Evolutionary conservation across 2,797 vertebrate genomes (phyloP).

Genomic region (Mallotus villosus): DNA sequence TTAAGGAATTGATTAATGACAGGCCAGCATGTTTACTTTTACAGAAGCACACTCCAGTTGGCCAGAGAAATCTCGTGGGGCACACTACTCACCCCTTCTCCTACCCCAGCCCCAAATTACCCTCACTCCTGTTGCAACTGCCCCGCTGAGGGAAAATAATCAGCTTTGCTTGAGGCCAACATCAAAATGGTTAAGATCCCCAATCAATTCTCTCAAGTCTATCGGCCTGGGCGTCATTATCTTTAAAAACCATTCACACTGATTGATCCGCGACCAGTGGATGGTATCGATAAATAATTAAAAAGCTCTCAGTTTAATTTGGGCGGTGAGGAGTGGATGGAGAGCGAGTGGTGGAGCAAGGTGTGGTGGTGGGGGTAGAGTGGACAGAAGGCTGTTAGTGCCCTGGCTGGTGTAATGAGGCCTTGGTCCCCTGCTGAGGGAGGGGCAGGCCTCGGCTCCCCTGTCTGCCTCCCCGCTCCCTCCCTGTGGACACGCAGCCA

Average conservation of each 20-base stretch:
- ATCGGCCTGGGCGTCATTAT: slow-evolving; percentile 74
- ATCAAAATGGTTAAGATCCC: slow-evolving; percentile 69
- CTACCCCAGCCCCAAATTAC: slow-evolving; percentile 66
- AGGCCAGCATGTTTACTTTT: slow-evolving; percentile 68
- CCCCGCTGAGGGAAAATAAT: slow-evolving; percentile 57
- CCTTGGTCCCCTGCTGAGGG: slow-evolving; percentile 76
- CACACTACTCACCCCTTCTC: slow-evolving; percentile 46
- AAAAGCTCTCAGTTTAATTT: slow-evolving; percentile 89
- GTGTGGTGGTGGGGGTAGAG: slow-evolving; percentile 68
- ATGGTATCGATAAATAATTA: slow-evolving; percentile 92
- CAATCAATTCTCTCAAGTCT: slow-evolving; percentile 78
- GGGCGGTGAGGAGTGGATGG: slow-evolving; percentile 77
- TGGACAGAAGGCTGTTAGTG: slow-evolving; percentile 79
- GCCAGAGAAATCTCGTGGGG: slow-evolving; percentile 50
- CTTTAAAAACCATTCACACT: slow-evolving; percentile 80
- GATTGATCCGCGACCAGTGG: slow-evolving; percentile 82
- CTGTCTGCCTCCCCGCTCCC: slow-evolving; percentile 73
- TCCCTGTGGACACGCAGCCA: slow-evolving; percentile 80
- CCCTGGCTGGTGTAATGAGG: slow-evolving; percentile 81
- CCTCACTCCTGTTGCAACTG: slow-evolving; percentile 61
- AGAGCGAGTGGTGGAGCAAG: slow-evolving; percentile 63
- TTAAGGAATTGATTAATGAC: slow-evolving; percentile 75
- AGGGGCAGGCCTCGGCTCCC: slow-evolving; percentile 72
- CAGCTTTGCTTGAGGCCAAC: slow-evolving; percentile 72
- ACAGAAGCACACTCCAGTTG: slow-evolving; percentile 68